Conservation (phyloP, 2,113 vertebrate species). For the Apodemus sylvaticus region DNA sequence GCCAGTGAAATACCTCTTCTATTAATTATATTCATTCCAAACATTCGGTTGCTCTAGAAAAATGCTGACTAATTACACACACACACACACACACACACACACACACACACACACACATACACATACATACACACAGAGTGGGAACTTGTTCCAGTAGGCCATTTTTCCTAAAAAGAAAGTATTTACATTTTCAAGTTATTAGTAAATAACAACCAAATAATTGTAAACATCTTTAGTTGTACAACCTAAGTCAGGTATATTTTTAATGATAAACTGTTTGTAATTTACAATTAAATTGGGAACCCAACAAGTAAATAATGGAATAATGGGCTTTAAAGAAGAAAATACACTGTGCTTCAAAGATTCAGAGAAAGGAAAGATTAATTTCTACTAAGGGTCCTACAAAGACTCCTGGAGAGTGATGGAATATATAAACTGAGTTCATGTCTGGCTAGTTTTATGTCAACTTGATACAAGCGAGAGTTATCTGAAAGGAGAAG, state of each 20-base stretch:
- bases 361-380: neutral
- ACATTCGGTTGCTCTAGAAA: neutral
- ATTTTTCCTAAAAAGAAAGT: neutral
- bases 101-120: too few species aligned
- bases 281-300: neutral
- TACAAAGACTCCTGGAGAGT: neutral
- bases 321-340: neutral
- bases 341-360: neutral
- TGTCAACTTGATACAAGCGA: neutral
- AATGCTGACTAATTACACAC: too few species aligned
- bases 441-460: neutral
- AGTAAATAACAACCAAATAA: neutral
- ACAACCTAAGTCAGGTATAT: neutral
- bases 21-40: neutral
- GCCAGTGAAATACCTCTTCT: neutral
- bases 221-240: neutral
- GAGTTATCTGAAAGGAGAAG: neutral
- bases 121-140: too few species aligned
- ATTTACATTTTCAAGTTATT: neutral
- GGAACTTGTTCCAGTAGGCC: too few species aligned
- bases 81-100: too few species aligned
- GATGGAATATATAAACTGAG: neutral
- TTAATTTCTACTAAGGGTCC: neutral
- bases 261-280: neutral
- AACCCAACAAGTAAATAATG: neutral